Percentiles rank a stretch among this genome's conserved stretches.
phyloP scores from a whole-genome alignment of 2,797 vertebrate genomes.

The Podarcis lilfordi region DNA sequence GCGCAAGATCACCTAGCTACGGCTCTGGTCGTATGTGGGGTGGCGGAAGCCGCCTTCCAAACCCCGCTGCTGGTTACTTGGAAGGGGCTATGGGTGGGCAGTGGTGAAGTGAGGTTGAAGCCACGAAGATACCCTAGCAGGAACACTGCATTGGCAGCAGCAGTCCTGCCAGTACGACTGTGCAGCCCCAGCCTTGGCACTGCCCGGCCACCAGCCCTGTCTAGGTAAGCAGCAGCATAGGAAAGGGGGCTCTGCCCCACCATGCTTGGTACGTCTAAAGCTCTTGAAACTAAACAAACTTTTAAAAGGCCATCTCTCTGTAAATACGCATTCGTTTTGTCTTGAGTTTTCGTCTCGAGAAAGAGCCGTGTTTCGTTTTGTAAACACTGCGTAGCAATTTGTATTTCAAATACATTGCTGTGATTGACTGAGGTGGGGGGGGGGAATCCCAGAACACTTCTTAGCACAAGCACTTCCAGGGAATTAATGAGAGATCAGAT shows the following conservation, averaged over 20 bases:
- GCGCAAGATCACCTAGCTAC: too few relatives aligned
- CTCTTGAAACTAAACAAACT: not conserved
- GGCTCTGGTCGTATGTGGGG: too few relatives aligned
- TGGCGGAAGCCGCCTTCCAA: too few relatives aligned
- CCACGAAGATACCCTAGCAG: too few relatives aligned
- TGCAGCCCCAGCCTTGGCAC: too few relatives aligned
- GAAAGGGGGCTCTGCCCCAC: too few relatives aligned
- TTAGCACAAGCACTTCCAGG: not conserved
- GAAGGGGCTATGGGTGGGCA: too few relatives aligned
- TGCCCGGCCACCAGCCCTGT: too few relatives aligned
- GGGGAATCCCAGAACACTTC: not conserved
- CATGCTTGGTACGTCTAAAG: not conserved
- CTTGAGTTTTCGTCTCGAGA: slow-evolving; percentile 29
- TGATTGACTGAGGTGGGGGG: not conserved
- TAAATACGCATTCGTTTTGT: slow-evolving; percentile 30
- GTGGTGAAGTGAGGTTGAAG: too few relatives aligned
- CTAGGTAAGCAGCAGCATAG: not conserved
- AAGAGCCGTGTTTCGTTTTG: slow-evolving; percentile 13
- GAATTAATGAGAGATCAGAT: slow-evolving; percentile 1
- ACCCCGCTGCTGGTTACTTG: too few relatives aligned
- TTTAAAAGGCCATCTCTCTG: not conserved
- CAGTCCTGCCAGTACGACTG: too few relatives aligned
- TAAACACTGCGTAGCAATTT: slow-evolving; percentile 5
- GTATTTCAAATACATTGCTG: not conserved
- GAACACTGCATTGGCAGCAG: too few relatives aligned